Base-by-base conservation (phyloP, 1,140 invertebrate genomes). In the Nephila pilipes region DNA sequence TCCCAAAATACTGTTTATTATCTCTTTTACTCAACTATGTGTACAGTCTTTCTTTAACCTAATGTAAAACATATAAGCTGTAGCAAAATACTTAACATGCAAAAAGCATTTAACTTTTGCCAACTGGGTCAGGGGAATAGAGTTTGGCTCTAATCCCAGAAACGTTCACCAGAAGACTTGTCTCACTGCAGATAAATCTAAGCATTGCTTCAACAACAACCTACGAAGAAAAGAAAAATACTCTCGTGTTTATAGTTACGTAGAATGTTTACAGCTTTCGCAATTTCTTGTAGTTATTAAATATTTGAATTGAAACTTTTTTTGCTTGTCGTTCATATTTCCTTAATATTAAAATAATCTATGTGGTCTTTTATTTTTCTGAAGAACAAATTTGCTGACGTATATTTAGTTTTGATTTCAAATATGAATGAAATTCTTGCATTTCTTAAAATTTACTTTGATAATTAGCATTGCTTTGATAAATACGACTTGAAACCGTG, bases 111-210 rank as follows among this genome's bases (percentile, higher is more conserved):
- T 75, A 32, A 29, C 25, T 6, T 29, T 36, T 75, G 69, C 69
- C 69, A 75, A 75, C 29, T 75, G 29, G 69, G 69, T 75, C 69
- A 75, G 69, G 69, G 69, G 69, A 75, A 75, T 75, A 75, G 29
- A 18, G 69, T 18, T 75, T 75, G 69, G 69, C 69, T 36, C 3
- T 5, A 32, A 20, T 36, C 69, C 69, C 69, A 36, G 18, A 75
- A 46, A 46, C 46, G 12, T 16, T 75, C 25, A 25, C 16, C 2
- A 0, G 29, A 32, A 75, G 69, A 75, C 25, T 5, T 32, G 69
- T 16, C 29, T 16, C 29, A 16, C 29, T 32, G 18, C 25, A 60
- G 58, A 22, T 54, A 60, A 60, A 1, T 18, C 58, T 60, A 18
- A 75, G 29, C 14, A 65, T 25, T 25, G 63, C 25, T 65, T 65